A percentile compares a stretch with the other conserved stretches of the same genome.
Evolutionary conservation across 1,140 invertebrate species (phyloP).

Genomic region (Camponotus vicinus): DNA sequence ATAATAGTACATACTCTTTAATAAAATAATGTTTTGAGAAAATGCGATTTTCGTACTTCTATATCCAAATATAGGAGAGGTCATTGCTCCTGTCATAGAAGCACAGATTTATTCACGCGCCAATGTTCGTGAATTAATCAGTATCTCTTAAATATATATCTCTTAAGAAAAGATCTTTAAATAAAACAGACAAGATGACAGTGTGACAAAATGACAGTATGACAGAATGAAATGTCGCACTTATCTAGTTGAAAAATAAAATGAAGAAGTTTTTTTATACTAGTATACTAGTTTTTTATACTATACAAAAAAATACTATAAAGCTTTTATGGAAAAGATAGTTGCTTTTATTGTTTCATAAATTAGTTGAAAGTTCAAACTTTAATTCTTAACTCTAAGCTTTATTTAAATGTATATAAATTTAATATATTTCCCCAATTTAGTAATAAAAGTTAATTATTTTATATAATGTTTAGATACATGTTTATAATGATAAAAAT

Average conservation of each 20-base stretch:
- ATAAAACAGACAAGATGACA: too few species aligned
- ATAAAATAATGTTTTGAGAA: background rate
- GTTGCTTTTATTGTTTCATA: background rate
- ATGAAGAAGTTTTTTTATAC: background rate
- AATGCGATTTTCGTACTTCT: background rate
- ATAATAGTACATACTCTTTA: background rate
- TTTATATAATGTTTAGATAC: too few species aligned
- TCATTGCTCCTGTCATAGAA: background rate
- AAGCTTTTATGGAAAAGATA: background rate
- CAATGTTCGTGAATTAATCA: background rate
- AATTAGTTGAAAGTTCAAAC: background rate
- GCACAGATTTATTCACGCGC: constrained; percentile 7
- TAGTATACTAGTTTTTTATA: background rate
- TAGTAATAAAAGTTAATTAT: background rate
- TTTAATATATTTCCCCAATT: too few species aligned
- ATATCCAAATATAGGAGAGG: background rate
- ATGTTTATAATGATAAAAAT: background rate
- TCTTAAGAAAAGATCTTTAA: background rate
- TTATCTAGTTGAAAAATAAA: background rate
- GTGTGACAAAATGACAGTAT: background rate
- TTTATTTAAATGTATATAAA: background rate
- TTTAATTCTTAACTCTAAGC: too few species aligned
- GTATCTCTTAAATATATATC: background rate
- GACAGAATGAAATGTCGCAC: background rate
- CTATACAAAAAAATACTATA: background rate